Conservation (phyloP, 2,797 vertebrate species). For the Acipenser transmontanus region DNA sequence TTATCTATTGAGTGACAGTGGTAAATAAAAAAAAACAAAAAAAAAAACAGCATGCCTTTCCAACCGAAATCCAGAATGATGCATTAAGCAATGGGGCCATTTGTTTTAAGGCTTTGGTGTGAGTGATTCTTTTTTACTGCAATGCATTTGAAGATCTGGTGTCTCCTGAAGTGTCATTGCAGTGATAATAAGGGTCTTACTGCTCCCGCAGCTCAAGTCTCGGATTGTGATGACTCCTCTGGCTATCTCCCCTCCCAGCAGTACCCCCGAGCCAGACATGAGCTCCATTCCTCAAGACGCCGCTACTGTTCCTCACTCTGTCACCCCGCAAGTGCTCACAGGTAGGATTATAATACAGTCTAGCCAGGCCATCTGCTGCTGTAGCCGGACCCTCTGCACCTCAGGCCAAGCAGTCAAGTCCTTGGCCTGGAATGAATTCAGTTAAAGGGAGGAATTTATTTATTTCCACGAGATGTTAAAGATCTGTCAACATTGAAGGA, state of each 20-base stretch:
- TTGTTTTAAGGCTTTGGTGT: conserved; percentile 2
- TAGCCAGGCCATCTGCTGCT: too few relatives aligned
- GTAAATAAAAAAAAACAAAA: conserved; percentile 1
- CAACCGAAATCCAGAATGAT: background rate
- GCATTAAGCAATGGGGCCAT: background rate
- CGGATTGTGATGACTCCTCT: conserved; percentile 80
- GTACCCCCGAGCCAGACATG: conserved; percentile 80
- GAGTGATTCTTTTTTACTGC: background rate
- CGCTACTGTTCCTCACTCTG: conserved; percentile 76
- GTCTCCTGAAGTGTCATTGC: too few relatives aligned
- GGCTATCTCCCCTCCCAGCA: conserved; percentile 78
- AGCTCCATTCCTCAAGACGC: conserved; percentile 86
- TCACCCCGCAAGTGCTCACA: conserved; percentile 78
- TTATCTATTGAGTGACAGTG: conserved; percentile 1
- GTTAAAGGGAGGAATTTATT: too few relatives aligned
- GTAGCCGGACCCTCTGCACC: too few relatives aligned
- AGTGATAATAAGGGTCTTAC: too few relatives aligned
- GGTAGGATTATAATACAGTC: conserved; percentile 48
- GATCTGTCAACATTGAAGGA: too few relatives aligned
- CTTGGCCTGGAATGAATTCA: too few relatives aligned
- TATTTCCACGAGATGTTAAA: too few relatives aligned
- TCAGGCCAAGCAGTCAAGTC: too few relatives aligned
- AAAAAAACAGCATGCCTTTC: background rate
- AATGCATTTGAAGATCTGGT: background rate
- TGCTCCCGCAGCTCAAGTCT: conserved; percentile 73